Percentiles rank a stretch among this genome's conserved stretches.
phyloP scores from a whole-genome alignment of 1,140 invertebrate genomes.

The Diprion similis region DNA sequence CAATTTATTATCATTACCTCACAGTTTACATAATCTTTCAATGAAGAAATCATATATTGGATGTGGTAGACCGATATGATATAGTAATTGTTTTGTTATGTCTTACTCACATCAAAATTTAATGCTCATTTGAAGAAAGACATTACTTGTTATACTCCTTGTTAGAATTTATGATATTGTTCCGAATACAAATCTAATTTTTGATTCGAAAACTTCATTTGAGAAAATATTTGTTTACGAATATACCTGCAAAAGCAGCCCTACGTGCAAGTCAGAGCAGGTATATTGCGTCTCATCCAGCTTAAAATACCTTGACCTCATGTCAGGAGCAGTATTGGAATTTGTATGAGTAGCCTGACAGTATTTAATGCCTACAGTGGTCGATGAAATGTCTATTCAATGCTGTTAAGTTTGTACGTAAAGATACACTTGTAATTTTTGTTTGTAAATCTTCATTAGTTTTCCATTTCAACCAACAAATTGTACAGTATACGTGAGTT shows the following conservation, averaged over 20 bases:
- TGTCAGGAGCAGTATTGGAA: not conserved
- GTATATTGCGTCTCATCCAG: too few relatives aligned
- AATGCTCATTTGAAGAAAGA: not conserved
- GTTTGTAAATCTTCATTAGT: too few relatives aligned
- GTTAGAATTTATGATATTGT: not conserved
- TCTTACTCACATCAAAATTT: not conserved
- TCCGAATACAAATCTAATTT: too few relatives aligned
- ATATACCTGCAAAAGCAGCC: too few relatives aligned
- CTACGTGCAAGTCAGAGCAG: too few relatives aligned
- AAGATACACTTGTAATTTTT: not conserved
- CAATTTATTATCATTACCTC: not conserved
- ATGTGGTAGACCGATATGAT: too few relatives aligned
- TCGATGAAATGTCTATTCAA: not conserved
- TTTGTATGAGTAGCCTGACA: not conserved
- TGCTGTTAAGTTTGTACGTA: not conserved
- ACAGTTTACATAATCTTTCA: not conserved
- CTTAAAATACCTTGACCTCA: too few relatives aligned
- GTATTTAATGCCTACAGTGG: not conserved
- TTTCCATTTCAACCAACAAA: too few relatives aligned
- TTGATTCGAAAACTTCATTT: too few relatives aligned
- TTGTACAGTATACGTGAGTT: not conserved
- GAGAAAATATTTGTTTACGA: too few relatives aligned
- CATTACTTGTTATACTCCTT: not conserved
- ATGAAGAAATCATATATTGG: not conserved
- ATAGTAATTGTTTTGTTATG: too few relatives aligned